Evolutionary conservation across 2,888 invertebrate genomes (phyloP).

Genomic region (Campaea margaritaria): DNA sequence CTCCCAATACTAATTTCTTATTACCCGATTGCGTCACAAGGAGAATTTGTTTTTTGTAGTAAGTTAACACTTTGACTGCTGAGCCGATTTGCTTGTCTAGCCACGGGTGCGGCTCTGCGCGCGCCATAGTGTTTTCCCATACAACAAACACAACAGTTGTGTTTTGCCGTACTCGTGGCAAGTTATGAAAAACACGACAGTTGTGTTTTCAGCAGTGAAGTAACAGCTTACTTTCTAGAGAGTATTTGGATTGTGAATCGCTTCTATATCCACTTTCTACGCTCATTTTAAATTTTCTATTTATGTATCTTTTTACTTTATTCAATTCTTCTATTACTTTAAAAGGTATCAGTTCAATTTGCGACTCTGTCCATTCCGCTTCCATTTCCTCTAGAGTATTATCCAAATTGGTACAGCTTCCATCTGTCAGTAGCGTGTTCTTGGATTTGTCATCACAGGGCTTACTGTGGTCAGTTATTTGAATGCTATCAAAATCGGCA

Average conservation of each 20-base stretch:
- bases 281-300: conserved; percentile 35
- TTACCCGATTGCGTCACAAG: too few relatives aligned
- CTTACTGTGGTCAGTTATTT: not conserved
- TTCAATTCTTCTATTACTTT: conserved; percentile 73
- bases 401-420: conserved; percentile 18
- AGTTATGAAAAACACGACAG: not conserved
- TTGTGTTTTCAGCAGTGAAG: not conserved
- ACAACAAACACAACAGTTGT: too few relatives aligned
- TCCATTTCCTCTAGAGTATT: conserved; percentile 7
- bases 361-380: conserved; percentile 41
- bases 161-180: too few relatives aligned
- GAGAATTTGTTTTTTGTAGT: too few relatives aligned
- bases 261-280: conserved; percentile 63
- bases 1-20: too few relatives aligned
- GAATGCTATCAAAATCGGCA: conserved; percentile 24
- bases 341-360: conserved; percentile 60
- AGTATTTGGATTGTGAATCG: conserved; percentile 56
- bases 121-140: too few relatives aligned
- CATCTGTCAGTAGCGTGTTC: not conserved
- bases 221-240: conserved; percentile 32
- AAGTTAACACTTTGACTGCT: too few relatives aligned
- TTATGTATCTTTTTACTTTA: conserved; percentile 62
- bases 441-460: not conserved
- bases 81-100: too few relatives aligned
- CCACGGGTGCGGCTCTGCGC: too few relatives aligned